These are phyloP conservation scores for Sebastes reedi DNA, from an alignment of 2,797 vertebrate genomes.

Conservation along the genomic window DNA sequence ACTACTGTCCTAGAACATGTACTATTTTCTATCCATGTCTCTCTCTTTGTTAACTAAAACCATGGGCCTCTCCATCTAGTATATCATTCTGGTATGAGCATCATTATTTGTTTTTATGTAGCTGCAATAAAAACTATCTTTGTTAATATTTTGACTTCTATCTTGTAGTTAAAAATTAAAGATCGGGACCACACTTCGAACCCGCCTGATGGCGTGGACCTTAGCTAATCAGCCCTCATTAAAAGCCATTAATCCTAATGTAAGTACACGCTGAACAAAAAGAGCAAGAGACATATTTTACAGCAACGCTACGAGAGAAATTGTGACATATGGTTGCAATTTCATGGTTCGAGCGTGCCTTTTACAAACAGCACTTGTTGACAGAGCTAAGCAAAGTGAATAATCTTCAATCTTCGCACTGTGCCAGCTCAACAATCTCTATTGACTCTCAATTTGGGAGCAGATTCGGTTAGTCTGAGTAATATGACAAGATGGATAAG, in stretches of 20 bases:
- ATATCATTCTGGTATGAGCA: not conserved
- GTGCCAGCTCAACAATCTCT: conserved; percentile 55
- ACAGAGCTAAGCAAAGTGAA: conserved; percentile 54
- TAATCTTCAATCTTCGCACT: conserved; percentile 50
- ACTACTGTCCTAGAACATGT: not conserved
- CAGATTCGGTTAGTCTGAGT: conserved; percentile 58
- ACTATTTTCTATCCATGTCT: not conserved
- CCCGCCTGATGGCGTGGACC: too few species aligned
- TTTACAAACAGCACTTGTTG: conserved; percentile 48
- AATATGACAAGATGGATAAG: conserved; percentile 64
- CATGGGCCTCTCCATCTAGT: not conserved
- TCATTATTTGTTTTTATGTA: not conserved
- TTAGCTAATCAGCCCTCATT: not conserved
- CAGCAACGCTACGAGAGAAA: conserved; percentile 8
- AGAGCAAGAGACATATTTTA: not conserved
- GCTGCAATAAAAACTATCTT: not conserved
- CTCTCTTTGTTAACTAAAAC: not conserved
- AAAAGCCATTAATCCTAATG: not conserved
- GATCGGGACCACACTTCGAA: not conserved
- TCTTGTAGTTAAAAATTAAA: not conserved
- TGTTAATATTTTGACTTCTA: not conserved
- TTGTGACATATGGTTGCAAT: conserved; percentile 17
- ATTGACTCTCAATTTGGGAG: conserved; percentile 58
- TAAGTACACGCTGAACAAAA: not conserved
- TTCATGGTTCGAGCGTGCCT: conserved; percentile 22